Percentiles rank a stretch among this genome's conserved stretches.
phyloP scores from a whole-genome alignment of 2,113 vertebrate species.

The Zosterops pallidus region DNA sequence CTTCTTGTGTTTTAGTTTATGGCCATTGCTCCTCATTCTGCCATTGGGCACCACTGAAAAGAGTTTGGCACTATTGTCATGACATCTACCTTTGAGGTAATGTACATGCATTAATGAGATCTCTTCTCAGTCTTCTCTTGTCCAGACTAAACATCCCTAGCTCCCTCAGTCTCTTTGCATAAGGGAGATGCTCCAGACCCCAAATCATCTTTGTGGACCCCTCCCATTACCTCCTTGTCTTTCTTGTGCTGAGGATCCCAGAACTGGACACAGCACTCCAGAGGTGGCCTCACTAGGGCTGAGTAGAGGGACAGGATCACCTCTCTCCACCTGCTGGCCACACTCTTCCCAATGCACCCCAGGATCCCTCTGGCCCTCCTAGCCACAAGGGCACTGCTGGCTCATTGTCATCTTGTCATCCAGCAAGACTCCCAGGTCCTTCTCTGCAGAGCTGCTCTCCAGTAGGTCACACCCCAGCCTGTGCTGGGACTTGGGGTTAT shows the following conservation, averaged over 20 bases:
- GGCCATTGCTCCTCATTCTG: neutral
- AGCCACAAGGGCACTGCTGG: neutral
- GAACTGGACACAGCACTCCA: neutral
- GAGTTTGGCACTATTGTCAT: neutral
- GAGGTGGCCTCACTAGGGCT: neutral
- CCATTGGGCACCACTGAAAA: neutral
- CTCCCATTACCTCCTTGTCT: neutral
- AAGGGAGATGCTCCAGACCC: accelerated
- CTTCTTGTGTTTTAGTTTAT: neutral
- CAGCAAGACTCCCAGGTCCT: neutral
- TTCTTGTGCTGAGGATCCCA: neutral
- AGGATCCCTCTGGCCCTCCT: neutral
- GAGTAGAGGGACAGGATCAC: neutral
- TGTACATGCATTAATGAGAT: neutral
- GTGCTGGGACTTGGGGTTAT: neutral
- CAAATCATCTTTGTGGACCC: neutral
- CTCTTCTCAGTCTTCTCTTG: neutral
- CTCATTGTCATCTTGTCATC: accelerated
- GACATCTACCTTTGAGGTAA: neutral
- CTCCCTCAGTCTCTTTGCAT: neutral
- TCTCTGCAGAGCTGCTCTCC: neutral
- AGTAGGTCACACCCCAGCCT: neutral
- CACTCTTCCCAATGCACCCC: neutral
- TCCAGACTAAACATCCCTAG: neutral
- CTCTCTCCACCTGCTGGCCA: neutral